phyloP scores from a whole-genome alignment of 37 sponge, comb jelly and placozoan species.

The Beroe forskalii region DNA sequence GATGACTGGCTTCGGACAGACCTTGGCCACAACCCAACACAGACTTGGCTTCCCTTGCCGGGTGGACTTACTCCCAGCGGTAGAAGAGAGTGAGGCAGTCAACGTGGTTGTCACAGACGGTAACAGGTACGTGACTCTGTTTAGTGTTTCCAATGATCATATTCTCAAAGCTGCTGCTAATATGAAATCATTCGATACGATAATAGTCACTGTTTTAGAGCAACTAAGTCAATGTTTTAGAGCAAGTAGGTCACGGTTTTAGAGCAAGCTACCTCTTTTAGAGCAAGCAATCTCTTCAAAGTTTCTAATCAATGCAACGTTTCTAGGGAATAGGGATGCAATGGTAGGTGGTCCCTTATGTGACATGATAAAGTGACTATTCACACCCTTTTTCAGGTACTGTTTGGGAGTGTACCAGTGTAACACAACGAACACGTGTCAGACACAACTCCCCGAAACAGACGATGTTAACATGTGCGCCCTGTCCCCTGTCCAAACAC shows the following conservation, averaged over 20 bases:
- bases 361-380: no score
- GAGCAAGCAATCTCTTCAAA: no score
- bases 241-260: no score
- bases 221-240: no score
- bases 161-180: no score
- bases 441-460: neutral
- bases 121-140: slow-evolving; percentile 2
- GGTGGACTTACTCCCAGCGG: slow-evolving; percentile 18
- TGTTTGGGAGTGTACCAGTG: slow-evolving; percentile 22
- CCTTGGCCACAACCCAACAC: neutral
- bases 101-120: slow-evolving; percentile 26
- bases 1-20: slow-evolving; percentile 35
- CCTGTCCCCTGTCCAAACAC: neutral
- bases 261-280: no score
- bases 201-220: no score
- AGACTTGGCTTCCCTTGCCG: neutral
- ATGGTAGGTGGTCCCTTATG: no score
- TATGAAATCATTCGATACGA: no score
- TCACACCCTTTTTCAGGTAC: neutral
- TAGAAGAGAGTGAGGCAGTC: neutral
- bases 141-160: no score
- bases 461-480: neutral
- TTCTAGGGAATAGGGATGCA: no score
- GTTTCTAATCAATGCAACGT: no score
- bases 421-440: slow-evolving; percentile 43